Base-by-base conservation (phyloP, 2,888 invertebrate species). In the Eurois occulta region DNA sequence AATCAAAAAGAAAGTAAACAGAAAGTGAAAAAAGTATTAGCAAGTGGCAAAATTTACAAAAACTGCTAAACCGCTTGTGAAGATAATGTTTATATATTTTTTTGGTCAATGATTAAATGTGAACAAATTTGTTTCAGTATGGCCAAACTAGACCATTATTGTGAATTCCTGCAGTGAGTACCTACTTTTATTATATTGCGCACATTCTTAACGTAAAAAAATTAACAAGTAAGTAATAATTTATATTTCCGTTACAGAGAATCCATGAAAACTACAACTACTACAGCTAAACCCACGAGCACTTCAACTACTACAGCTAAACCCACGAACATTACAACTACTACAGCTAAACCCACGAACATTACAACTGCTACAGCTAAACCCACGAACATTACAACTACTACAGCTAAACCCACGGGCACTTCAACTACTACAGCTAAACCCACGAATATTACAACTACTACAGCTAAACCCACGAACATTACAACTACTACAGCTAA, bases 321-420 rank as follows among this genome's bases (percentile, higher is more conserved):
- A 38, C 7, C 38, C 11, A 28, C 21, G 21, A 28, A 41, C 18
- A 1, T 3, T 7, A 1, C 13, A n/a, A 38, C 1, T 4, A 18
- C 16, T 16, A n/a, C 38, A 16, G n/a, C 8, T 35, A 0, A 1
- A 24, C 16, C n/a, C 13, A 16, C 16, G 6, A 24, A 24, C 24
- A 0, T 5, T 64, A 35, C 1, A 35, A 8, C 1, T 7, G 1
- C 13, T 16, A 28, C 10, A 2, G 32, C 3, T 1, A 6, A 4
- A 11, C 4, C 6, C 18, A n/a, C 10, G 4, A 18, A 7, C 3
- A 6, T 0, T 5, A 6, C 13, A 1, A 38, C n/a, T 10, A 21
- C 18, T n/a, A 10, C 11, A n/a, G 11, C 1, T 11, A 6, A 3
- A 8, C 2, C n/a, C 38, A 13, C 8, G 24, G n/a, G 4, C 3